These are phyloP conservation scores for Antheraea yamamai DNA, from an alignment of 2,888 invertebrate species.

Conservation along the genomic window DNA sequence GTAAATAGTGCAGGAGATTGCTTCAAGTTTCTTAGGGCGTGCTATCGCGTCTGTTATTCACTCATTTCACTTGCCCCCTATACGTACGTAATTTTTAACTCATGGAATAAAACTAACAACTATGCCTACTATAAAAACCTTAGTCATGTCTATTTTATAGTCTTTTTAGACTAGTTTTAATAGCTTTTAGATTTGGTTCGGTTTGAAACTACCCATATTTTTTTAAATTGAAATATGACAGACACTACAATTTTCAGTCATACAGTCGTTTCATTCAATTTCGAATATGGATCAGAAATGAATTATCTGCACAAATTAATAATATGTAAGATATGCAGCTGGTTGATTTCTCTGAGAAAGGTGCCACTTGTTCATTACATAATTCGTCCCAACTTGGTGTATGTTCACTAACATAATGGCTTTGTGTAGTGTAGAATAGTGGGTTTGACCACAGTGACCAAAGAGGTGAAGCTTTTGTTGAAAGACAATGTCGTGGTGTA, in stretches of 20 bases:
- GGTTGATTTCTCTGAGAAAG: background rate
- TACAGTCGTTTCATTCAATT: background rate
- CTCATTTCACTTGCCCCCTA: background rate
- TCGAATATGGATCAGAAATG: background rate
- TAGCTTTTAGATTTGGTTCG: background rate
- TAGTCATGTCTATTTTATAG: background rate
- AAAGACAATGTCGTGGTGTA: too few species aligned
- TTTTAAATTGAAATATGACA: background rate
- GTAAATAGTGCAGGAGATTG: background rate
- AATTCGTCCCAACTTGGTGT: background rate
- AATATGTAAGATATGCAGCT: background rate
- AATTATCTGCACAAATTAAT: background rate
- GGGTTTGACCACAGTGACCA: too few species aligned
- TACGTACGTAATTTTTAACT: background rate
- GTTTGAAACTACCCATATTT: too few species aligned
- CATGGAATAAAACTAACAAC: background rate
- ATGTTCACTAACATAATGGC: background rate
- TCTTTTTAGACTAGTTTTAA: background rate
- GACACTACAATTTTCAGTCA: background rate
- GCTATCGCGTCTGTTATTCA: background rate
- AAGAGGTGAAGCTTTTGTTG: too few species aligned
- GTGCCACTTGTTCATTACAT: background rate
- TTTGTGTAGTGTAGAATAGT: background rate
- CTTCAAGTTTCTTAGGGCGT: background rate
- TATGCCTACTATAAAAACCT: background rate